Conservation (phyloP, 2,888 invertebrate species). For the Ophioninae sp. region DNA sequence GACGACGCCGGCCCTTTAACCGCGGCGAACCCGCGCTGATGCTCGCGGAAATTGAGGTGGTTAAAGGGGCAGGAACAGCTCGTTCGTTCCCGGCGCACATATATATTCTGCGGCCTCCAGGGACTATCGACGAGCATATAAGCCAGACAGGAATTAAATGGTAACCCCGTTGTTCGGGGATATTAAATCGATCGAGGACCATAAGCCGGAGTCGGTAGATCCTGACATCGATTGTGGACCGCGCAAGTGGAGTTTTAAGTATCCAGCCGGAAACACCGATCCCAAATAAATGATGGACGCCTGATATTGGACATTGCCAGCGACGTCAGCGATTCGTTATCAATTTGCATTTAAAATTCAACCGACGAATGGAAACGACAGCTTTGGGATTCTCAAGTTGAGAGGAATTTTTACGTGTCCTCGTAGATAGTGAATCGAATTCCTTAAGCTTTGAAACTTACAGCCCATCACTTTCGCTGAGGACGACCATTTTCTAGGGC, state of each 20-base stretch:
- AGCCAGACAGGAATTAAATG: constrained; percentile 60
- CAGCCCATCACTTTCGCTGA: too few relatives aligned
- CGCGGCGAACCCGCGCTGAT: constrained; percentile 40
- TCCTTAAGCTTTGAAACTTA: too few relatives aligned
- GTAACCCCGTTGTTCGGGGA: constrained; percentile 58
- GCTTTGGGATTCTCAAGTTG: background rate
- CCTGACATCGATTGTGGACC: background rate
- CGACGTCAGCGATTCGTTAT: background rate
- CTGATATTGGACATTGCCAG: background rate
- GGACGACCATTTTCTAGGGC: too few relatives aligned
- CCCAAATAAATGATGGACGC: background rate
- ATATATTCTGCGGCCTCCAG: constrained; percentile 37
- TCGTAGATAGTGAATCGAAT: too few relatives aligned
- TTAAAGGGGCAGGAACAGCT: constrained; percentile 61
- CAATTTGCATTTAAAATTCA: background rate
- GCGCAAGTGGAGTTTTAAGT: background rate
- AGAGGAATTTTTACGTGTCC: too few relatives aligned
- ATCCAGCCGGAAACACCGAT: background rate
- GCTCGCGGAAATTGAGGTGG: constrained; percentile 64
- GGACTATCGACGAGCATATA: constrained; percentile 16
- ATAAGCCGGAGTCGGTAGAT: background rate
- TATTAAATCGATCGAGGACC: constrained; percentile 42
- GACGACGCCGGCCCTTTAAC: constrained; percentile 40
- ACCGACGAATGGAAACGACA: background rate
- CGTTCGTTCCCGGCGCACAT: constrained; percentile 1